Evolutionary conservation across 2,797 vertebrate species (phyloP).

Genomic region (Margarornis squamiger): DNA sequence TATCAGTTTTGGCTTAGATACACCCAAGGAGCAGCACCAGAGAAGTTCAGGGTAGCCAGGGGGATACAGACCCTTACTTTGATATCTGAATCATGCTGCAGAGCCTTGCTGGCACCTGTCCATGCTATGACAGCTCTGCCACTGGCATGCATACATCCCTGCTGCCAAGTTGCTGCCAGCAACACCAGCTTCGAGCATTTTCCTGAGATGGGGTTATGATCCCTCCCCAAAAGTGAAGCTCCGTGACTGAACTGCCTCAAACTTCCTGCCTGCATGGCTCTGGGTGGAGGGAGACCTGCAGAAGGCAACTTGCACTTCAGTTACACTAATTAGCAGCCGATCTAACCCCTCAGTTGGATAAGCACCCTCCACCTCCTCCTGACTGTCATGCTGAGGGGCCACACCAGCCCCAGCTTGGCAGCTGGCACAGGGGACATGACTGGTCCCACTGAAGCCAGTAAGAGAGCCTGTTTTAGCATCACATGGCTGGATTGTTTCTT

Average conservation of each 20-base stretch:
- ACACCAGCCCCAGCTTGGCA: accelerated
- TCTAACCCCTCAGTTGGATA: background rate
- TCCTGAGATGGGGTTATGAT: background rate
- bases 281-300: too few relatives aligned
- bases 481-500: accelerated
- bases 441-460: background rate
- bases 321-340: background rate
- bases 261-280: too few relatives aligned
- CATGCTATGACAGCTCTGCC: accelerated
- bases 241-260: background rate
- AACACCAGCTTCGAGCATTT: background rate
- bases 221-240: background rate
- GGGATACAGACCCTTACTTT: background rate
- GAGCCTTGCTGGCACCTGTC: background rate
- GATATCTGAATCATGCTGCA: background rate
- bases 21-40: background rate
- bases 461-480: background rate
- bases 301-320: background rate
- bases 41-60: accelerated
- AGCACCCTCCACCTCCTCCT: background rate
- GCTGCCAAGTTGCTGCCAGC: background rate
- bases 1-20: background rate
- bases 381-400: accelerated
- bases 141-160: accelerated
- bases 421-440: background rate